Evolutionary conservation across 2,797 vertebrate species (phyloP).

Genomic region (Esox lucius): DNA sequence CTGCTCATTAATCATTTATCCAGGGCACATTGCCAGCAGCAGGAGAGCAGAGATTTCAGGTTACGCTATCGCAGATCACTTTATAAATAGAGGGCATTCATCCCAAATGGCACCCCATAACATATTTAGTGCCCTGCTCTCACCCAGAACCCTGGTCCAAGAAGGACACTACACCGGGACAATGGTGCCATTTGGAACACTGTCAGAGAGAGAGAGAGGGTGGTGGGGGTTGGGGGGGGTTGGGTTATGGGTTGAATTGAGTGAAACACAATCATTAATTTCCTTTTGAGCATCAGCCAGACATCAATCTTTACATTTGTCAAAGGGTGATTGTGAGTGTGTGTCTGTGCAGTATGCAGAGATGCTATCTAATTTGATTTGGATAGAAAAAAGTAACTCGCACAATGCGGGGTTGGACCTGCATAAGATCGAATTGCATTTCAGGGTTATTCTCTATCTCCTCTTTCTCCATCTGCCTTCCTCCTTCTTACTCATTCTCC

Average conservation of each 20-base stretch:
- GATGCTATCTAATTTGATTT: conserved; percentile 8
- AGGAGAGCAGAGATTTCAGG: conserved; percentile 73
- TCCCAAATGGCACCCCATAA: neutral
- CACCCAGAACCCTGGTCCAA: no score
- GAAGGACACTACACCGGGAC: neutral
- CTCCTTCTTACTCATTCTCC: neutral
- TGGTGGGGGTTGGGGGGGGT: conserved; percentile 4
- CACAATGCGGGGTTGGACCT: neutral
- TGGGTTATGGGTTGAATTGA: conserved; percentile 38
- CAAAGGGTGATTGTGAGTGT: conserved; percentile 26
- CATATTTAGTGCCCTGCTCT: no score
- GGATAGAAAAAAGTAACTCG: neutral
- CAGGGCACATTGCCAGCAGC: conserved; percentile 70
- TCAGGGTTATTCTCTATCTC: neutral
- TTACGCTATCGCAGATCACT: conserved; percentile 78
- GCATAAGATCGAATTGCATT: neutral
- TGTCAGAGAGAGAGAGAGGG: neutral
- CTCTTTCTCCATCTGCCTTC: neutral
- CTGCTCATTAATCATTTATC: conserved; percentile 82
- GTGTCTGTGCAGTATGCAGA: conserved; percentile 18
- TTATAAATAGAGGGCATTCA: conserved; percentile 72
- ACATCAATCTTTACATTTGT: conserved; percentile 32
- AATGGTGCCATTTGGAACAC: neutral
- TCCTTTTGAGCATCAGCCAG: conserved; percentile 19
- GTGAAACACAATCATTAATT: conserved; percentile 43